These are phyloP conservation scores for Drosophila eohydei DNA, from an alignment of 2,888 invertebrate genomes.

Conservation along the genomic window DNA sequence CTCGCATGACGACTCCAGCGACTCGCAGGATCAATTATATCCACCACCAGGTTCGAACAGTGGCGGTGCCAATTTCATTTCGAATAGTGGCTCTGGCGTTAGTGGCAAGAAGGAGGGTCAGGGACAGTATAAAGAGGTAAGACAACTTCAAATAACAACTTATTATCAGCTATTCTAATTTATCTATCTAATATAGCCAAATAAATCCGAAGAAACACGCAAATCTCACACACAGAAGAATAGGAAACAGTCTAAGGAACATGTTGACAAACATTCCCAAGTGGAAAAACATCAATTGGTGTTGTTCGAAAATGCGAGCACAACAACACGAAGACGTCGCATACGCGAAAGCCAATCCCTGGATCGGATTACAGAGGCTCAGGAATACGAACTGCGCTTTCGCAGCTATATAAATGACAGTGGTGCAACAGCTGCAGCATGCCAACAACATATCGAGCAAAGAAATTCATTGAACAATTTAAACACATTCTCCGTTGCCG, in stretches of 20 bases:
- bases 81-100: conserved; percentile 65
- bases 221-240: conserved; percentile 79
- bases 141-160: neutral
- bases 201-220: conserved; percentile 81
- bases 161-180: neutral
- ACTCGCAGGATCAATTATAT: conserved; percentile 90
- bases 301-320: conserved; percentile 23
- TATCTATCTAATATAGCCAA: conserved; percentile 60
- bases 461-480: conserved; percentile 78
- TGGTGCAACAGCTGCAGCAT: conserved; percentile 32
- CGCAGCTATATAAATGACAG: conserved; percentile 60
- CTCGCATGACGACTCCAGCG: conserved; percentile 94
- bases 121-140: conserved; percentile 77
- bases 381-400: conserved; percentile 87
- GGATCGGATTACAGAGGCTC: conserved; percentile 94
- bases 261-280: conserved; percentile 76
- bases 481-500: conserved; percentile 79
- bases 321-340: conserved; percentile 86
- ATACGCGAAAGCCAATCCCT: conserved; percentile 93
- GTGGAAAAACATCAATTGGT: conserved; percentile 65
- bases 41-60: conserved; percentile 78
- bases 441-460: conserved; percentile 73
- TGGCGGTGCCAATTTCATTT: conserved; percentile 78
- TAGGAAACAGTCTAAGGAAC: conserved; percentile 77
- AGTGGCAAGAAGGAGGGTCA: conserved; percentile 81